phyloP scores from a whole-genome alignment of 2,797 vertebrate genomes.

The Bradypodion ventrale region DNA sequence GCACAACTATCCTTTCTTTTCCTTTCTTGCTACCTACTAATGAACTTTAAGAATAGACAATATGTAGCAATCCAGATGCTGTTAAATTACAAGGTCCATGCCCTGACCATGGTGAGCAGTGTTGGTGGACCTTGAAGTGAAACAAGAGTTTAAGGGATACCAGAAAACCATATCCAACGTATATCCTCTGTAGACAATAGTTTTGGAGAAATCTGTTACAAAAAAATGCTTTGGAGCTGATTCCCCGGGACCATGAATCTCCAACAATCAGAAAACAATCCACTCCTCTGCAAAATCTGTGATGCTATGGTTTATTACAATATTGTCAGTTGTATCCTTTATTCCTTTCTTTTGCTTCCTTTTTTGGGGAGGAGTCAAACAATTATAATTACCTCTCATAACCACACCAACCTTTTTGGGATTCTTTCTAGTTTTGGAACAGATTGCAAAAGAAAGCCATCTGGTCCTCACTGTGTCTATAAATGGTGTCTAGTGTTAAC shows the following conservation, averaged over 20 bases:
- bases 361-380: background rate
- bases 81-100: too few species aligned
- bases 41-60: too few species aligned
- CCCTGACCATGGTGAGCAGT: too few species aligned
- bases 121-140: background rate
- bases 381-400: background rate
- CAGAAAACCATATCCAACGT: background rate
- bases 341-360: too few species aligned
- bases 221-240: background rate
- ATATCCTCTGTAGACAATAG: background rate
- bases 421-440: background rate
- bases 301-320: background rate
- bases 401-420: background rate
- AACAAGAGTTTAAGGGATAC: background rate
- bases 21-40: too few species aligned
- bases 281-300: background rate
- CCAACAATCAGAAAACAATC: background rate
- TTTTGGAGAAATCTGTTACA: background rate
- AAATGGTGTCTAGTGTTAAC: slow-evolving; percentile 14
- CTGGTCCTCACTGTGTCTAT: background rate
- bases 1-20: too few species aligned
- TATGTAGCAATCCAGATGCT: too few species aligned
- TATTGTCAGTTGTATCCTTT: background rate
- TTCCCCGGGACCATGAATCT: background rate
- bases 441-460: slow-evolving; percentile 19